phyloP scores from a whole-genome alignment of 2,113 vertebrate genomes.

The Chaetorhynchus papuensis region DNA sequence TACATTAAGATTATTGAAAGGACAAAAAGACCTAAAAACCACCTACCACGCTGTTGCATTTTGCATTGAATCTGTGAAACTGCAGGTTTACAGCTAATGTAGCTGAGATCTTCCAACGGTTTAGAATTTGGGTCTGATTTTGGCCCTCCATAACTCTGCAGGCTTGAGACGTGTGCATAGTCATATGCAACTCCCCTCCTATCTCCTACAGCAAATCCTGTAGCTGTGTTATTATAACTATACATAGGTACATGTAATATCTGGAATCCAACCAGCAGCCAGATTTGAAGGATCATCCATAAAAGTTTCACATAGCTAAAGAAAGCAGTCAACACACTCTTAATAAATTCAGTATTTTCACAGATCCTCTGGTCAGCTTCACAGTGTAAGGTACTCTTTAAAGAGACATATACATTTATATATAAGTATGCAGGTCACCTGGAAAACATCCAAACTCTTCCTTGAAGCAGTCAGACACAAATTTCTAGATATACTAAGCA shows the following conservation, averaged over 20 bases:
- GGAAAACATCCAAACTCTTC: constrained; percentile 55
- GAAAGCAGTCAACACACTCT: constrained; percentile 41
- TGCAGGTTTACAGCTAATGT: not conserved
- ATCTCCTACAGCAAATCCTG: not conserved
- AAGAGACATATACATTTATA: constrained; percentile 35
- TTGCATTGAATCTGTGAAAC: not conserved
- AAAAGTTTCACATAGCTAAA: constrained; percentile 48
- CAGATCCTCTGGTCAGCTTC: constrained; percentile 51
- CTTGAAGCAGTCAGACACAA: constrained; percentile 21
- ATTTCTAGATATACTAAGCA: constrained; percentile 10
- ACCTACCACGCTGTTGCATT: not conserved
- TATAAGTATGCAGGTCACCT: not conserved
- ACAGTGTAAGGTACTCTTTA: not conserved
- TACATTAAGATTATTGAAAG: not conserved
- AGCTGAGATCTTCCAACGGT: not conserved
- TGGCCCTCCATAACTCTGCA: not conserved
- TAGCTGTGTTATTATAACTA: not conserved
- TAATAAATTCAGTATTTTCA: constrained; percentile 61
- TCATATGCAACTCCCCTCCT: not conserved
- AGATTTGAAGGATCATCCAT: constrained; percentile 38
- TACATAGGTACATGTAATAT: constrained; percentile 2
- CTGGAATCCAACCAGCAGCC: constrained; percentile 35
- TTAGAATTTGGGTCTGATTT: not conserved
- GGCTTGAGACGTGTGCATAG: not conserved
- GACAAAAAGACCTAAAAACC: not conserved